Conservation (phyloP, 2,797 vertebrate genomes). For the Gymnothorax javanicus region DNA sequence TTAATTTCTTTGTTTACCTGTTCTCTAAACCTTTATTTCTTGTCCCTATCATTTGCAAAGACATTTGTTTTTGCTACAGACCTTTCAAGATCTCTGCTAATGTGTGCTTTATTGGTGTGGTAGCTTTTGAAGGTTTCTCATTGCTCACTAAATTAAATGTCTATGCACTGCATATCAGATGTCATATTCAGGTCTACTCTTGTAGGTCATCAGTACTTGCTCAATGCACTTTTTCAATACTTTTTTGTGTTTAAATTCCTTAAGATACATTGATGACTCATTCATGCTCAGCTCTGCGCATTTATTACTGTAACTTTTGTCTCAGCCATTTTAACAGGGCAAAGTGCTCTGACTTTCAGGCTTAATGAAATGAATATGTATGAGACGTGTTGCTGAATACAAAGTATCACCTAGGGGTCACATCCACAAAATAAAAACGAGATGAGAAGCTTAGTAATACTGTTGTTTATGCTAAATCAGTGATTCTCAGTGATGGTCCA, state of each 20-base stretch:
- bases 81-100: neutral
- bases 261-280: neutral
- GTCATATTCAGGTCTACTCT: neutral
- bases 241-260: neutral
- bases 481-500: no score
- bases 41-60: neutral
- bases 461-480: no score
- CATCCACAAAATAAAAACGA: no score
- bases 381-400: neutral
- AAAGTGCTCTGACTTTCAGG: neutral
- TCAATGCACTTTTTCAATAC: neutral
- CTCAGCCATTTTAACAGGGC: neutral
- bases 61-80: neutral
- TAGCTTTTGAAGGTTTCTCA: neutral
- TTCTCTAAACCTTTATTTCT: neutral
- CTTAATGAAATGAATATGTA: neutral
- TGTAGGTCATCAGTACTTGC: neutral
- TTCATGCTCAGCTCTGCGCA: neutral
- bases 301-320: neutral
- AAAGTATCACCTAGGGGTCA: neutral
- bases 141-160: neutral
- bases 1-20: constrained; percentile 2
- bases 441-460: neutral
- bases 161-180: neutral
- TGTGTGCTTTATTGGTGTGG: neutral